Evolutionary conservation across 2,888 invertebrate genomes (phyloP).

Genomic region (Drosophila cyrtoloma): DNA sequence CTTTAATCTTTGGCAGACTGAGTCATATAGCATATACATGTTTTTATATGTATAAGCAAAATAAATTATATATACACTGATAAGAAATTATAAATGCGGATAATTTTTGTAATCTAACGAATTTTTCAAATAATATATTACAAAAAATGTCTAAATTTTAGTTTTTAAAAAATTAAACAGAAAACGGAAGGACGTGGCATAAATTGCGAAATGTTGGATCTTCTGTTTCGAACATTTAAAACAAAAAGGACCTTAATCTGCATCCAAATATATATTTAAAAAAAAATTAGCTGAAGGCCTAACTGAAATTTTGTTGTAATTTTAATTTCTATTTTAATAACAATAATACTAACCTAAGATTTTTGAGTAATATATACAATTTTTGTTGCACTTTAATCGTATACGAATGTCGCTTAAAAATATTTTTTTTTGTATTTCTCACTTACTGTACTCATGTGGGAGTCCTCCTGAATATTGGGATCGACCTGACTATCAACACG

Average conservation of each 20-base stretch:
- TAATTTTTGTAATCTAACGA: background rate
- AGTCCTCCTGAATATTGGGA: conserved; percentile 80
- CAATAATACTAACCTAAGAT: background rate
- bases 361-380: background rate
- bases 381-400: background rate
- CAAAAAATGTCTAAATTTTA: background rate
- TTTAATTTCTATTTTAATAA: background rate
- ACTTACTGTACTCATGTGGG: conserved; percentile 76
- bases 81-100: background rate
- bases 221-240: background rate
- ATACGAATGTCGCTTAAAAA: background rate
- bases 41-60: background rate
- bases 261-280: background rate
- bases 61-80: background rate
- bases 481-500: conserved; percentile 61
- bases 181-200: background rate
- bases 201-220: background rate
- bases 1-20: background rate
- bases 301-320: background rate
- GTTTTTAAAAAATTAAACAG: background rate
- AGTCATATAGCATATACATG: background rate
- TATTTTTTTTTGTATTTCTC: background rate
- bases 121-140: background rate
- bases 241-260: background rate
- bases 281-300: background rate